phyloP scores from a whole-genome alignment of 37 sponge, comb jelly and placozoan species.

The Haliclona indistincta region DNA sequence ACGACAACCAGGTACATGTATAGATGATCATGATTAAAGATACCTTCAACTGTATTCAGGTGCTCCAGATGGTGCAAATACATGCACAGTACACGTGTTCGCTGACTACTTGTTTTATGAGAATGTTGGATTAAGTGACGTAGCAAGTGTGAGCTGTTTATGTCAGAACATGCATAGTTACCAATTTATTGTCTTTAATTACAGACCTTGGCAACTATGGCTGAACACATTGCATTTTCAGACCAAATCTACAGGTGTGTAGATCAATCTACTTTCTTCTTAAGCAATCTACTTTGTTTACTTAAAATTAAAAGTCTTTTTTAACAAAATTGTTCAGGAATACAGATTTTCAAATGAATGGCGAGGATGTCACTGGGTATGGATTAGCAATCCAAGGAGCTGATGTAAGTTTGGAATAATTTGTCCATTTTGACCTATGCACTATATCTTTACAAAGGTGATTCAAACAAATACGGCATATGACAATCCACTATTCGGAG shows the following conservation, averaged over 20 bases:
- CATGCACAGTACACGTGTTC: constrained; percentile 43
- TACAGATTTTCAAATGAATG: constrained; percentile 13
- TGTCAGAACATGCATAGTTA: neutral
- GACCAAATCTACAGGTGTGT: constrained; percentile 51
- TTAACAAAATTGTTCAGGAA: neutral
- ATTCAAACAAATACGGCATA: neutral
- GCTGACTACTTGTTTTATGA: constrained; percentile 43
- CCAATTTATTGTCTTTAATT: neutral
- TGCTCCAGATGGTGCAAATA: constrained; percentile 12
- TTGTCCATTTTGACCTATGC: neutral
- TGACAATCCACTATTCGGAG: constrained; percentile 41
- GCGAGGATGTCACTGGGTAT: constrained; percentile 1
- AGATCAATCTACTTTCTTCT: neutral
- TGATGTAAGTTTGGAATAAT: constrained; percentile 5
- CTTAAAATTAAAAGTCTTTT: neutral
- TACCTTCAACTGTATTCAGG: neutral
- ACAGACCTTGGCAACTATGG: constrained; percentile 52
- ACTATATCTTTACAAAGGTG: neutral
- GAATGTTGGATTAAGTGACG: constrained; percentile 19
- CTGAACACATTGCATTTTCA: constrained; percentile 21
- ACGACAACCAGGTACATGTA: no score
- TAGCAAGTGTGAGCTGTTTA: constrained; percentile 24
- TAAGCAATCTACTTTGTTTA: neutral
- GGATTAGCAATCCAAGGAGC: constrained; percentile 31
- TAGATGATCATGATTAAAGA: no score